Base-by-base conservation (phyloP, 2,113 vertebrate genomes). In the Callipepla californica region DNA sequence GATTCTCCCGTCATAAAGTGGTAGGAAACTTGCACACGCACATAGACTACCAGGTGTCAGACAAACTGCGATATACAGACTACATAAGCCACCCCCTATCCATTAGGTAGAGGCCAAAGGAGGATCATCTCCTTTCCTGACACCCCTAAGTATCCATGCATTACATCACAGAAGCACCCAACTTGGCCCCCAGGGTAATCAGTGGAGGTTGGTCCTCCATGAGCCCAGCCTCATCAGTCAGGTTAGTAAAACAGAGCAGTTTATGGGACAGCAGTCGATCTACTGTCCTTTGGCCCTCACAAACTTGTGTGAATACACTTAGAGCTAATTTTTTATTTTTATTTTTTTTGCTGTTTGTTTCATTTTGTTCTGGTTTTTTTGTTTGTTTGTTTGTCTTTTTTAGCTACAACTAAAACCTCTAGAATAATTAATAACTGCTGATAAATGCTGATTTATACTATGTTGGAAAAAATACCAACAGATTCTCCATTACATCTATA, bases 381-480 rank as follows among this genome's bases (percentile, higher is more conserved):
- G 50, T 51, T 25, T 26, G 14, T 25, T 53, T 53, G 13, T 38
- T 40, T 36, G 34, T 36, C 34, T 36, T 8, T 36, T 81, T 93
- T 61, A 28, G 22, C 36, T 65, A 58, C 45, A 47, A 50, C 62
- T 79, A 74, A 91, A 80, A 87, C 9, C 20, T 73, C 42, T 42
- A 59, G 65, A 67, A 75, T 75, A 78, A 76, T 81, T 72, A 89
- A 51, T 78, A 86, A 67, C n/a, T 40, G 20, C 36, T 40, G 40
- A 83, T 34, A 62, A 83, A 70, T 47, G 38, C 13, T 40, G 25
- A 88, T 72, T 86, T 83, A 26, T 63, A n/a, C 19, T 82, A 8
- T 25, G 81, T 86, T 72, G 69, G 72, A 88, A 92, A 57, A 86
- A 92, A 88, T n/a, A 51, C 7, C n/a, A 80, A n/a, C 9, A 68